Conservation (phyloP, 92 coral and sea anemone genomes). For the Parazoanthus atlanticus region DNA sequence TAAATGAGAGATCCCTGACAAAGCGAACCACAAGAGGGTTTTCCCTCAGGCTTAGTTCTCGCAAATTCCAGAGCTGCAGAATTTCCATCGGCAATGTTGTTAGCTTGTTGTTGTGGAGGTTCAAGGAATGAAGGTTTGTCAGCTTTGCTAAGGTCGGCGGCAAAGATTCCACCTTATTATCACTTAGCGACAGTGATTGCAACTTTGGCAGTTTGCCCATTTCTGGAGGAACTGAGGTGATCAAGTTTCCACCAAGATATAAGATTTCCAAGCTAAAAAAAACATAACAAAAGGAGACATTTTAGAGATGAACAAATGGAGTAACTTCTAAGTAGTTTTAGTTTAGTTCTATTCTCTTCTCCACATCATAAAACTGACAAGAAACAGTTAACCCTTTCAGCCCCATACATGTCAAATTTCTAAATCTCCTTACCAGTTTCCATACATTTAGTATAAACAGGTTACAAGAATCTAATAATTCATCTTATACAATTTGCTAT, state of each 20-base stretch:
- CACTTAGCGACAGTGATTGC: slow-evolving; percentile 80
- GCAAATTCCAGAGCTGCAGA: slow-evolving; percentile 84
- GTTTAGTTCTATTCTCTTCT: too few relatives aligned
- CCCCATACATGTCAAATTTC: too few relatives aligned
- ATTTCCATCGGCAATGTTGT: slow-evolving; percentile 88
- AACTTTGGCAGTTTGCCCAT: slow-evolving; percentile 79
- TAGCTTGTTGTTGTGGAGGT: slow-evolving; percentile 89
- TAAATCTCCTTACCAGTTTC: too few relatives aligned
- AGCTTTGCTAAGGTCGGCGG: slow-evolving; percentile 79
- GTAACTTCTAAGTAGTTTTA: neutral
- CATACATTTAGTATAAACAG: too few relatives aligned
- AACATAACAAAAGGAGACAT: neutral
- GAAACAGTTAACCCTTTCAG: too few relatives aligned
- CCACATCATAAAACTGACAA: too few relatives aligned
- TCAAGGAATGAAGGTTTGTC: slow-evolving; percentile 80
- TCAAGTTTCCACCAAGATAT: slow-evolving; percentile 95
- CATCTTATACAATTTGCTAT: too few relatives aligned
- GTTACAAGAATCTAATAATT: too few relatives aligned
- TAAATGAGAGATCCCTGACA: slow-evolving; percentile 78
- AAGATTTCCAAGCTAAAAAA: slow-evolving; percentile 81
- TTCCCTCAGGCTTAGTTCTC: slow-evolving; percentile 84
- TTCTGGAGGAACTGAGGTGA: slow-evolving; percentile 77
- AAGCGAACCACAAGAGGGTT: slow-evolving; percentile 96
- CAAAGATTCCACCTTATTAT: slow-evolving; percentile 79
- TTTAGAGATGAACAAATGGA: neutral